phyloP scores from a whole-genome alignment of 2,888 invertebrate genomes.

The Cremastobaeus sp. region DNA sequence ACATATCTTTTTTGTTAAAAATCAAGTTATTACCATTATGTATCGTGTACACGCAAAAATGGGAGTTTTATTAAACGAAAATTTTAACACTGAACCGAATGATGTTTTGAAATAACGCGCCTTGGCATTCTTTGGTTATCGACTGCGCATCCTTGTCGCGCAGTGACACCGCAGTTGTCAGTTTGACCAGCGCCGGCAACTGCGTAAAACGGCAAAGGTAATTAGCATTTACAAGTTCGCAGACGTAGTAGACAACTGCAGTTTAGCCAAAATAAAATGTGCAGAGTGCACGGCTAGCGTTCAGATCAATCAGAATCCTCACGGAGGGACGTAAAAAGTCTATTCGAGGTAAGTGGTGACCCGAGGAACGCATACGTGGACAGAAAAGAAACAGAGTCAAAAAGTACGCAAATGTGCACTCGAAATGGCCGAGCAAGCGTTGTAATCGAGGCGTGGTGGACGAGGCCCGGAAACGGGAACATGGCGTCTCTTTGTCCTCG shows the following conservation, averaged over 20 bases:
- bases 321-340: conserved; percentile 17
- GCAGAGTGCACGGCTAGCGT: conserved; percentile 16
- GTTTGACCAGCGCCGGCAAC: too few species aligned
- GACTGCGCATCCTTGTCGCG: too few species aligned
- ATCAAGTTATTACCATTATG: too few species aligned
- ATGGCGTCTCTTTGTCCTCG: conserved; percentile 69
- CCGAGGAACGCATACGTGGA: conserved; percentile 11
- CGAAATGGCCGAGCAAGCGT: conserved; percentile 12
- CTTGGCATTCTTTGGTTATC: too few species aligned
- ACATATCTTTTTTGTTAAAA: too few species aligned
- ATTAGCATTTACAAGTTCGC: too few species aligned
- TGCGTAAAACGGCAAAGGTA: too few species aligned
- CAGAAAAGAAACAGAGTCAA: background rate
- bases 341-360: conserved; percentile 43
- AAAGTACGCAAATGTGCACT: background rate
- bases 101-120: too few species aligned
- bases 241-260: background rate
- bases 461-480: conserved; percentile 61
- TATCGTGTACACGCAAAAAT: too few species aligned
- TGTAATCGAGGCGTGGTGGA: conserved; percentile 54
- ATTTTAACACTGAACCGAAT: too few species aligned
- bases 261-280: conserved; percentile 13
- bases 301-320: conserved; percentile 21
- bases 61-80: too few species aligned
- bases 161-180: too few species aligned